Conservation (phyloP, 2,113 vertebrate species). For the Cyanoderma ruficeps region DNA sequence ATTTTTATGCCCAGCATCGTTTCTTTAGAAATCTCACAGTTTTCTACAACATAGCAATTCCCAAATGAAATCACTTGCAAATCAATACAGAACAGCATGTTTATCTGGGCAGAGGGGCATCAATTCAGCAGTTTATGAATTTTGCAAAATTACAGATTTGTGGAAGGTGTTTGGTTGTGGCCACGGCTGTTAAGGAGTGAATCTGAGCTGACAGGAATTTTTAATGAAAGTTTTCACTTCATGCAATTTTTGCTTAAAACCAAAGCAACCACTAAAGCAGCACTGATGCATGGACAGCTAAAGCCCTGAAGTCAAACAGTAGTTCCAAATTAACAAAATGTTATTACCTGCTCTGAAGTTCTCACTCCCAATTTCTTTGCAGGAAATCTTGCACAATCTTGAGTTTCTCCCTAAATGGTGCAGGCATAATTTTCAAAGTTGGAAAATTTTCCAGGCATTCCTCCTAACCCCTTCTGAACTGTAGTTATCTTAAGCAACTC, state of each 20-base stretch:
- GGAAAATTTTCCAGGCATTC: not conserved
- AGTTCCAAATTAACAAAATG: not conserved
- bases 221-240: not conserved
- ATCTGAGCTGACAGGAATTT: not conserved
- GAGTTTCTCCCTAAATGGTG: not conserved
- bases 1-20: not conserved
- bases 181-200: not conserved
- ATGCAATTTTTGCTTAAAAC: not conserved
- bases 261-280: not conserved
- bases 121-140: not conserved
- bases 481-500: not conserved
- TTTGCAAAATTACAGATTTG: not conserved
- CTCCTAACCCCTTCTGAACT: not conserved
- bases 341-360: not conserved
- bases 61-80: not conserved
- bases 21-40: constrained; percentile 17
- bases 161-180: not conserved
- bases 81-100: not conserved
- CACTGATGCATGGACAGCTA: not conserved
- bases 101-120: not conserved
- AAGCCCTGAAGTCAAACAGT: not conserved
- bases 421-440: not conserved
- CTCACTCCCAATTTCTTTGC: not conserved
- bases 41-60: not conserved
- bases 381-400: not conserved